These are phyloP conservation scores for Benthosema pterotum DNA, from an alignment of 2,797 vertebrate genomes.

Conservation along the genomic window DNA sequence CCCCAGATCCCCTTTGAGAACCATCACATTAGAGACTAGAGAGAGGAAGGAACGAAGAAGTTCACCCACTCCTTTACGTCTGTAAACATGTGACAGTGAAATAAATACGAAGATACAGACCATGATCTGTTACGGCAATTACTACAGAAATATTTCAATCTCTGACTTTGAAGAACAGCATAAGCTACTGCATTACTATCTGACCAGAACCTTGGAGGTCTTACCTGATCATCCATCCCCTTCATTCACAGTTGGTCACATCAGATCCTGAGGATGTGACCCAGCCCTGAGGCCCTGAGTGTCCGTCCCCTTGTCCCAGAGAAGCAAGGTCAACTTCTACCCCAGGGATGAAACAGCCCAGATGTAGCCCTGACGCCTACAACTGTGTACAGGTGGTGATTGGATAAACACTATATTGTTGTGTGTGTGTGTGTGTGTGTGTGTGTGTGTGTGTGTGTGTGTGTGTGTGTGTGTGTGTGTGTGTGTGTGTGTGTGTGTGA, in stretches of 20 bases:
- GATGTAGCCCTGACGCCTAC: slow-evolving; percentile 16
- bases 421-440: slow-evolving; percentile 3
- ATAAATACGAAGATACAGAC: neutral
- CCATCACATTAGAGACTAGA: no score
- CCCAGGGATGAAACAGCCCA: slow-evolving; percentile 20
- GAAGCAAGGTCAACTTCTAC: slow-evolving; percentile 8
- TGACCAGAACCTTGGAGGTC: slow-evolving; percentile 24
- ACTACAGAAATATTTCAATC: neutral
- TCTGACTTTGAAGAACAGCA: neutral
- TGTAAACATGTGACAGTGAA: no score
- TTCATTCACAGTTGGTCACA: slow-evolving; percentile 49
- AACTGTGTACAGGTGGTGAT: slow-evolving; percentile 6
- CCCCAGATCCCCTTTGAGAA: no score
- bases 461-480: neutral
- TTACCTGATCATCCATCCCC: slow-evolving; percentile 71
- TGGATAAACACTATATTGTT: slow-evolving; percentile 5
- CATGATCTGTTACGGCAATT: neutral
- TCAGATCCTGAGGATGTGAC: slow-evolving; percentile 57
- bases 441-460: slow-evolving; percentile 12
- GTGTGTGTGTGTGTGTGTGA: slow-evolving; percentile 8
- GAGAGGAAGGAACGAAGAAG: no score
- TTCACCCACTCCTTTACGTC: no score
- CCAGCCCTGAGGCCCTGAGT: slow-evolving; percentile 64
- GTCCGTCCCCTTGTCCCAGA: slow-evolving; percentile 17
- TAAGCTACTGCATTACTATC: slow-evolving; percentile 14